These are phyloP conservation scores for Rhinolophus ferrumequinum DNA, from an alignment of 2,113 vertebrate species.

Conservation along the genomic window DNA sequence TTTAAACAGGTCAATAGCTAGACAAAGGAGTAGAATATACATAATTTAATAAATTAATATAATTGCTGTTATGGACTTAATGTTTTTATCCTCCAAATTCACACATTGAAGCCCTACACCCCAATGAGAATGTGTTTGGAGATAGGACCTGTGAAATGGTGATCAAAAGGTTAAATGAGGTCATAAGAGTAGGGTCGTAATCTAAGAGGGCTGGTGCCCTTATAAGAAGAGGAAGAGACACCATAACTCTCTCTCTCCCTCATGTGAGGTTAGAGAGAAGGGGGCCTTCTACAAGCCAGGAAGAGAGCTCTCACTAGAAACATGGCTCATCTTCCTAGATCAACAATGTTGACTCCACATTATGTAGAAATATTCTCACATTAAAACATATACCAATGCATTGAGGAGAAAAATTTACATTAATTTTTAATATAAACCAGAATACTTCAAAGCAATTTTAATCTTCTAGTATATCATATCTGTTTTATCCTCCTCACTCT, in stretches of 20 bases:
- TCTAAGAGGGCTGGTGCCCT: not conserved
- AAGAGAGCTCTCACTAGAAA: not conserved
- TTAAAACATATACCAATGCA: not conserved
- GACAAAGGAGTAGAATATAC: not conserved
- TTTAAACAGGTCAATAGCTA: not conserved
- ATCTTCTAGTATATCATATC: not conserved
- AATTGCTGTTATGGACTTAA: not conserved
- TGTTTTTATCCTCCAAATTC: not conserved
- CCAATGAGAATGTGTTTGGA: not conserved
- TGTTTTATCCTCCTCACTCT: not conserved
- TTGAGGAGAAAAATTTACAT: not conserved
- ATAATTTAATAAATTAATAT: conserved; percentile 7
- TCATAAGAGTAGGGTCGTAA: not conserved
- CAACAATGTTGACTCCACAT: not conserved
- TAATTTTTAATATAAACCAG: conserved; percentile 43
- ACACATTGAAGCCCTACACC: not conserved
- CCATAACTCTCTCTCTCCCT: accelerated
- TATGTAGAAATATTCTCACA: conserved; percentile 30
- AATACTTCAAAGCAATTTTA: conserved; percentile 33
- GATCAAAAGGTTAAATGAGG: not conserved
- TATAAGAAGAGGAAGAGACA: not conserved
- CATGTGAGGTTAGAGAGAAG: not conserved
- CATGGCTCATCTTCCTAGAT: not conserved
- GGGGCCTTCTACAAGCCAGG: not conserved
- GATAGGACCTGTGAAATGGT: not conserved